Evolutionary conservation across 2,113 vertebrate species (phyloP).

Genomic region (Ptilorrhoa leucosticta): DNA sequence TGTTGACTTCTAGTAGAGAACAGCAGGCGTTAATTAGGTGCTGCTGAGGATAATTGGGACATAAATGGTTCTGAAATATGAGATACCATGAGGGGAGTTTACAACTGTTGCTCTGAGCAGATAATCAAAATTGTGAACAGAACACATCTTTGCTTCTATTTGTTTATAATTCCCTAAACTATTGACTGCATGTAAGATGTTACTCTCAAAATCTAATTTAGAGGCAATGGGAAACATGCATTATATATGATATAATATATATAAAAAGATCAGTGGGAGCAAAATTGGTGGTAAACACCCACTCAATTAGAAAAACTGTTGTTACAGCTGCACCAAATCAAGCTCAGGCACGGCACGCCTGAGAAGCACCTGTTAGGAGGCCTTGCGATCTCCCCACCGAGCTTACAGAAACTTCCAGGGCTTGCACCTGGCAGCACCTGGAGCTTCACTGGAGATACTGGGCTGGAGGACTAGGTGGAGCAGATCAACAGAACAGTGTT

Average conservation of each 20-base stretch:
- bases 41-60: conserved; percentile 14
- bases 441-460: background rate
- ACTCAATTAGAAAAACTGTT: background rate
- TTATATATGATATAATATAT: background rate
- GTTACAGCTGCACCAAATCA: background rate
- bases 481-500: background rate
- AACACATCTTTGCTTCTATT: background rate
- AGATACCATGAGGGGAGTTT: background rate
- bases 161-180: background rate
- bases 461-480: too few relatives aligned
- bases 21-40: background rate
- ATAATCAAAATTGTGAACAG: background rate
- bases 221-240: background rate
- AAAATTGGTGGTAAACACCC: background rate
- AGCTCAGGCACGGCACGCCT: background rate
- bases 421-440: background rate
- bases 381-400: background rate
- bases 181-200: background rate
- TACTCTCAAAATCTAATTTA: background rate
- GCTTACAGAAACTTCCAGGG: background rate
- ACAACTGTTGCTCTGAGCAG: background rate
- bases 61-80: background rate
- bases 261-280: background rate
- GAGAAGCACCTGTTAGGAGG: background rate
- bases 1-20: background rate